Base-by-base conservation (phyloP, 2,797 vertebrate species). In the Pipistrellus kuhlii region DNA sequence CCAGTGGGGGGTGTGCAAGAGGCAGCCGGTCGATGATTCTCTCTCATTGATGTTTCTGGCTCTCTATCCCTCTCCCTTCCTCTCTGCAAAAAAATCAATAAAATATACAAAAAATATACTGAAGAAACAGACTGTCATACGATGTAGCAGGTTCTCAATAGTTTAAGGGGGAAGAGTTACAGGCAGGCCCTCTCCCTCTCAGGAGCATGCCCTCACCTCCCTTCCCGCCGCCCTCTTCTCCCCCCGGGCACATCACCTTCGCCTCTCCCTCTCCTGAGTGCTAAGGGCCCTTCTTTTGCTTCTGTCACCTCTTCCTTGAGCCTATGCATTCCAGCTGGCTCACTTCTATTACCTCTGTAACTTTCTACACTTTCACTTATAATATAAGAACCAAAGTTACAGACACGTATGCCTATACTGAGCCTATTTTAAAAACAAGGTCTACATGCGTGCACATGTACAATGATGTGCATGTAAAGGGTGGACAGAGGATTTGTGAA, bases 401-500 rank as follows among this genome's bases (percentile, higher is more conserved):
- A 30, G 68, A 6, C 9, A 20, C 59, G 18, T 6, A 41, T 6
- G 12, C 17, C 17, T 17, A 14, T 30, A 20, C 17, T 6, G 14
- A 18, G 32, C 8, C 4, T 35, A 17, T 12, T 30, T 25, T 23
- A 25, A 25, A 73, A 46, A 46, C 10, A 32, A 73, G n/a, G 25
- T 13, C 17, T 5, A 35, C 13, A 1, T 1, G 2, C 4, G 38
- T 12, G 4, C 62, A 25, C 3, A 0, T 8, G 3, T 23, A 11
- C 46, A 66, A 2, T 8, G 62, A 48, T 9, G 8, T 46, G 30
- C 6, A 4, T 8, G 30, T 10, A 35, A 8, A 51, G 55, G 53
- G 12, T 7, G 1, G 8, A 38, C 13, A 46, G 30, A 85, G 32
- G 14, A 35, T 17, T 11, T 55, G 32, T 3, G 23, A 15, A 41